Percentiles rank a stretch among this genome's conserved stretches.
These are phyloP conservation scores for Castor canadensis DNA, from an alignment of 2,113 vertebrate species.

Conservation along the genomic window DNA sequence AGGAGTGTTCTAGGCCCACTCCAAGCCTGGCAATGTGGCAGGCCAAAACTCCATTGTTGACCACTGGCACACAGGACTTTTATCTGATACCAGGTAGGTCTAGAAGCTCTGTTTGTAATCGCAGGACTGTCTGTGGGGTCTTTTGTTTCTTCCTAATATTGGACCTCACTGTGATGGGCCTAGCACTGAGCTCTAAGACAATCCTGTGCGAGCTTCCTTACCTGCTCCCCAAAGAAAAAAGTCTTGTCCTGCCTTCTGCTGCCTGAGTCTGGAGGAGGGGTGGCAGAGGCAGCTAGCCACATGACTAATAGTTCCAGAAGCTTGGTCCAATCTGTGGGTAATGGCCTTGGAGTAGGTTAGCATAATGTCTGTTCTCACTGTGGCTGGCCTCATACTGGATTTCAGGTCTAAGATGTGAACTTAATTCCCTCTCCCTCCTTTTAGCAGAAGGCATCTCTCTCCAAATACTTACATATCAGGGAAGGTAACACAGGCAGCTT, in stretches of 20 bases:
- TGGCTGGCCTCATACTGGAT: accelerated
- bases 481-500: too few relatives aligned
- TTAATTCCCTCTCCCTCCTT: neutral
- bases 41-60: neutral
- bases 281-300: too few relatives aligned
- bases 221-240: neutral
- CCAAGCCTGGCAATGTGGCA: neutral
- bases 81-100: neutral
- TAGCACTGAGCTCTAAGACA: neutral
- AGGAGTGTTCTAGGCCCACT: neutral
- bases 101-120: neutral
- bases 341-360: neutral
- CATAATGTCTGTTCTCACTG: neutral
- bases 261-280: neutral
- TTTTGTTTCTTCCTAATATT: neutral
- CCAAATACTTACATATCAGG: too few relatives aligned
- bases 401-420: neutral
- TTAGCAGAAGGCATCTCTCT: neutral
- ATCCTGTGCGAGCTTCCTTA: neutral
- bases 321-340: neutral
- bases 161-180: neutral
- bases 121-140: neutral
- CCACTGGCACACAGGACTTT: too few relatives aligned
- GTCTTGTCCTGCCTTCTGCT: neutral
- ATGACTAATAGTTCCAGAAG: too few relatives aligned